Evolutionary conservation across 2,888 invertebrate species (phyloP), one percentile per base, ranked within the genome.

Genomic region (Trichopoda pennipes): DNA sequence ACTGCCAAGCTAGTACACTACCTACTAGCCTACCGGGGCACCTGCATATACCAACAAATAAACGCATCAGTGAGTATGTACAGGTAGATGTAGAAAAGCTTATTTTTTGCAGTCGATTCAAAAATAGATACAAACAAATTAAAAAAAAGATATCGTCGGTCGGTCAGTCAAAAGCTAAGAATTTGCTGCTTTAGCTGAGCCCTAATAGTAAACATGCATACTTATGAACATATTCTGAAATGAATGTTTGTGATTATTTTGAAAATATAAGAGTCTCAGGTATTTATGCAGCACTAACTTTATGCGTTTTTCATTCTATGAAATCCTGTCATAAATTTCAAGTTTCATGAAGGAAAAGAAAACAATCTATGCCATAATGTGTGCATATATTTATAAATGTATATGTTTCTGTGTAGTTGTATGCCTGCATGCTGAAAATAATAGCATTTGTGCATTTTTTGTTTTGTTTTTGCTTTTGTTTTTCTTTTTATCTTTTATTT

Each of bases 321-420:
- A 79, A 82, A 82, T 82, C 82, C 82, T 82, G 82, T 79, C 82
- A 82, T 82, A 82, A 82, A 82, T 82, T 82, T 72, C 70, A 79
- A 79, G 75, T 79, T 82, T 75, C 72, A 79, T 79, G 75, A 75
- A 79, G 70, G 72, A 82, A 74, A 75, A 78, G 74, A 75, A 82
- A 82, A 82, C 81, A 82, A 82, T 75, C 66, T 79, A 70, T 51
- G 53, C 23, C 23, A 70, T 56, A 35, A 28, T 70, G 6, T 32
- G 38, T 47, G 1, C 14, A 4, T 63, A 19, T 44, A 32, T 32
- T 16, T 56, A 56, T 51, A 28, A 8, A 4, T 53, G 9, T 21
- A 51, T 21, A 6, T 19, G 14, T 35, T 17, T 47, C 4, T 6
- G 10, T 56, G 56, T 7, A 35, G 56, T 35, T 51, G 35, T 38